Evolutionary conservation across 2,888 invertebrate species (phyloP).

Genomic region (Druceiella hillmani): DNA sequence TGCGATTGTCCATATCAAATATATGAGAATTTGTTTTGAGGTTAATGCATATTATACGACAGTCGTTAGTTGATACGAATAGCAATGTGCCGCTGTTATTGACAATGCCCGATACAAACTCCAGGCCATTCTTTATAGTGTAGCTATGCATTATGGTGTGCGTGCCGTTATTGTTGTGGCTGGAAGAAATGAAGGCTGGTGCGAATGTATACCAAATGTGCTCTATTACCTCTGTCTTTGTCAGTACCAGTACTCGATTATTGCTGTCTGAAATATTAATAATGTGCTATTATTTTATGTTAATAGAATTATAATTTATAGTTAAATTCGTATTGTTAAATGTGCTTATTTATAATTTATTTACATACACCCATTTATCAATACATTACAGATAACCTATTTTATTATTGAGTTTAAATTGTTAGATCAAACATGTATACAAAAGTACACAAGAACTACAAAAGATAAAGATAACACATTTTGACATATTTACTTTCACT

Average conservation of each 20-base stretch:
- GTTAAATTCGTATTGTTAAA: too few species aligned
- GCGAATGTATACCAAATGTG: conserved; percentile 27
- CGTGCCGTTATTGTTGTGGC: conserved; percentile 29
- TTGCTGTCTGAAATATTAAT: conserved; percentile 33
- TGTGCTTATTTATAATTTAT: too few species aligned
- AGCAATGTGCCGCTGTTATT: conserved; percentile 40
- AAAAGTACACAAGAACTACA: not conserved
- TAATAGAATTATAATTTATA: conserved; percentile 25
- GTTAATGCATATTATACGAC: conserved; percentile 39
- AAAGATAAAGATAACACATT: too few species aligned
- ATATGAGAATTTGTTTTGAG: conserved; percentile 35
- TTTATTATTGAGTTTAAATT: too few species aligned
- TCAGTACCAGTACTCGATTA: conserved; percentile 37
- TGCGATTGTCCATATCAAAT: conserved; percentile 41
- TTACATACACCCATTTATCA: too few species aligned
- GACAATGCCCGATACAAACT: conserved; percentile 36
- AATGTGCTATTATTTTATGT: not conserved
- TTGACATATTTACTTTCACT: too few species aligned
- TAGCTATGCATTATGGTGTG: conserved; percentile 32
- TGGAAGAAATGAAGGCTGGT: conserved; percentile 18
- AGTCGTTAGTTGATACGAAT: conserved; percentile 44
- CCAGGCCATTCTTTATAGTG: conserved; percentile 34
- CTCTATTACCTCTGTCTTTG: conserved; percentile 35
- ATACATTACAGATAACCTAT: too few species aligned
- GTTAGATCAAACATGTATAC: not conserved